A percentile compares a stretch with the other conserved stretches of the same genome.
Conservation (phyloP, 2,888 invertebrate species). For the Listrodromus nycthemerus region DNA sequence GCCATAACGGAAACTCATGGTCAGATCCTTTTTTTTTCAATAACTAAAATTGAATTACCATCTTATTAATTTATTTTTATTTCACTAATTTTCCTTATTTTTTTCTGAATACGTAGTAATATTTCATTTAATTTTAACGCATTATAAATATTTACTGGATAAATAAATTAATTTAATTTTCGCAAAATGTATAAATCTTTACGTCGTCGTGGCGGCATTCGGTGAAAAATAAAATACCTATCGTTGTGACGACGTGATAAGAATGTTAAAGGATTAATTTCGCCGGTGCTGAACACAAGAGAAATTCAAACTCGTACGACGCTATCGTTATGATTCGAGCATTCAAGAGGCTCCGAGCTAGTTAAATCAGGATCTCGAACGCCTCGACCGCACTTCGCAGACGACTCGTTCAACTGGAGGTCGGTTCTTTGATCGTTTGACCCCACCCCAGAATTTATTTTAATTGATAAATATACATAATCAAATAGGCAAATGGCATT, state of each 20-base stretch:
- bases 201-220: background rate
- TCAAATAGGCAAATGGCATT: background rate
- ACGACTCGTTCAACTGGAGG: constrained; percentile 27
- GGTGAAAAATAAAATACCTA: background rate
- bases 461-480: constrained; percentile 20
- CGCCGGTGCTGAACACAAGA: constrained; percentile 6
- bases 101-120: background rate
- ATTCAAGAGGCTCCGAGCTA: constrained; percentile 47
- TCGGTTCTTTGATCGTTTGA: constrained; percentile 36
- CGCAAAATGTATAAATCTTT: background rate
- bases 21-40: background rate
- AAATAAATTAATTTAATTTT: background rate
- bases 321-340: constrained; percentile 52
- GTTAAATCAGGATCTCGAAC: constrained; percentile 49
- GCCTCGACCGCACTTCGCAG: constrained; percentile 13
- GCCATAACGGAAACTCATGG: too few relatives aligned
- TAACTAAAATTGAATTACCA: background rate
- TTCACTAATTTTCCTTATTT: too few relatives aligned
- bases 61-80: too few relatives aligned
- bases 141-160: background rate
- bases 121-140: background rate
- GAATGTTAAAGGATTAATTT: constrained; percentile 35
- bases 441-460: constrained; percentile 38
- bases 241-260: constrained; percentile 9
- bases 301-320: constrained; percentile 28